phyloP scores from a whole-genome alignment of 1,140 invertebrate species.

The Psix sp. region DNA sequence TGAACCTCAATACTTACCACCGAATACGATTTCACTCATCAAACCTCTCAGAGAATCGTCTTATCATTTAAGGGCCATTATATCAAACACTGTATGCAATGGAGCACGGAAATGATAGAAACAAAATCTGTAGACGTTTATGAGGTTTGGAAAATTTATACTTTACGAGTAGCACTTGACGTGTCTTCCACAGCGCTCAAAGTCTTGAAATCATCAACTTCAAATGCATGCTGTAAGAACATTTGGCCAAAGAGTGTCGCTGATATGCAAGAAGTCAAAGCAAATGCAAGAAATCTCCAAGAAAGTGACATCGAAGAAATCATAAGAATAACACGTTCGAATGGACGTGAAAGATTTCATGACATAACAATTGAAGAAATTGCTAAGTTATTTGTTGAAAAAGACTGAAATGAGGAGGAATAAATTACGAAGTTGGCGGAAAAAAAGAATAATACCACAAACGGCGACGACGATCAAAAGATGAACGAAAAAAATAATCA shows the following conservation, averaged over 20 bases:
- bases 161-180: conserved; percentile 41
- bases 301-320: background rate
- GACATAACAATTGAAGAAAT: background rate
- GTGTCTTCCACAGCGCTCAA: conserved; percentile 27
- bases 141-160: conserved; percentile 11
- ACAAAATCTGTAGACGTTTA: background rate
- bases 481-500: background rate
- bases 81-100: conserved; percentile 1
- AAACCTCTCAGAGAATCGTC: conserved; percentile 74
- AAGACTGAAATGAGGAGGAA: background rate
- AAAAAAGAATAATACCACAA: background rate
- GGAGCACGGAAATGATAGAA: conserved; percentile 2
- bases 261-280: background rate
- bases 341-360: background rate
- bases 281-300: background rate
- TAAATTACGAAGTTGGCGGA: background rate
- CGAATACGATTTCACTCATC: conserved; percentile 72
- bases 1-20: conserved; percentile 71
- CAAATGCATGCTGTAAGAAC: background rate
- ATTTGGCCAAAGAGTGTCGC: background rate
- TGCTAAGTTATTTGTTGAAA: background rate
- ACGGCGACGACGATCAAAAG: background rate
- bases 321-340: background rate
- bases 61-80: conserved; percentile 6
- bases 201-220: conserved; percentile 3